Conservation (phyloP, 2,797 vertebrate genomes). For the Cercopithecus diana region DNA sequence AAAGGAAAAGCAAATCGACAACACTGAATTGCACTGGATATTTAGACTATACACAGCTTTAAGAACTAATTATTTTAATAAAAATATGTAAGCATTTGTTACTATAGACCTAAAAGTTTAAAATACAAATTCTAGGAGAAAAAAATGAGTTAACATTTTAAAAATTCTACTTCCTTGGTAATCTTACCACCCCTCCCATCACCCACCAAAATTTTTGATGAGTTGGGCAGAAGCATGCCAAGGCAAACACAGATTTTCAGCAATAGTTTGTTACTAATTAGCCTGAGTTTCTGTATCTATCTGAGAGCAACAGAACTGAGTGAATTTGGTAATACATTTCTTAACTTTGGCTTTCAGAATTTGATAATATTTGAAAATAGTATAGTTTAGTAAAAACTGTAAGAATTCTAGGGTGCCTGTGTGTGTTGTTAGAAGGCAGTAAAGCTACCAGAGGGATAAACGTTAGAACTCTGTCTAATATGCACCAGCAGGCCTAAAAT, state of each 20-base stretch:
- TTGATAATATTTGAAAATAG: background rate
- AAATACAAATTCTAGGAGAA: background rate
- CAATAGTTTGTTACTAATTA: slow-evolving; percentile 17
- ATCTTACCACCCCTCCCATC: background rate
- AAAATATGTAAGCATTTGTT: background rate
- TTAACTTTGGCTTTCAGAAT: background rate
- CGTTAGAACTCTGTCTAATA: background rate
- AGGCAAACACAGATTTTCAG: background rate
- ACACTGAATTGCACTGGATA: background rate
- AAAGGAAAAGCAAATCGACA: background rate
- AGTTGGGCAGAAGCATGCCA: background rate
- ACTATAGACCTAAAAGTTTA: background rate
- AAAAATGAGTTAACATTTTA: background rate
- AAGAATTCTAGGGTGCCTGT: background rate
- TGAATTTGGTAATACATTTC: background rate
- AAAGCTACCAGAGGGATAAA: background rate
- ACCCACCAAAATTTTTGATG: background rate
- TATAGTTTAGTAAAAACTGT: background rate
- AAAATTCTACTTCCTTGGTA: background rate
- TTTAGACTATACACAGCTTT: background rate
- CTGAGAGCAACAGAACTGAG: background rate
- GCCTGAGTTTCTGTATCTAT: background rate
- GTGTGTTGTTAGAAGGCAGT: background rate
- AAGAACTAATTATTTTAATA: background rate
- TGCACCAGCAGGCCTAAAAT: background rate